Base-by-base conservation (phyloP, 1,140 invertebrate genomes). In the Lithobius niger region DNA sequence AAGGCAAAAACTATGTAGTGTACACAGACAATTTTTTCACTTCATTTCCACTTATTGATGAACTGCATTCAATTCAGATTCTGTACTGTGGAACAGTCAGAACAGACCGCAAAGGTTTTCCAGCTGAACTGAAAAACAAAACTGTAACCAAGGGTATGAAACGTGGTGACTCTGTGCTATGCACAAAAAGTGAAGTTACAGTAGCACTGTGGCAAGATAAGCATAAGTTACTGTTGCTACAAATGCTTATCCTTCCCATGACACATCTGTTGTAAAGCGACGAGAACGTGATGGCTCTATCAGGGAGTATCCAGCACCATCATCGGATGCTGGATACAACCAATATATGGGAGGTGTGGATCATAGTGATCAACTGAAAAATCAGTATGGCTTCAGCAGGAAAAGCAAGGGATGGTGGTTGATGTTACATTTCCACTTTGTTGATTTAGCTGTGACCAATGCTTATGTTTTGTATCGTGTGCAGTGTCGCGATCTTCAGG, bases 11-110 rank as follows among this genome's bases (percentile, higher is more conserved):
- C 42, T 60, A 65, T 58, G 62, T 31, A 43, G 58, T 72, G 22
- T 66, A 61, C 60, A 69, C 71, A 60, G 69, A 73, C 55, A 72
- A 72, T 64, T 71, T 60, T 67, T 73, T 73, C 61, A 65, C 60
- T 52, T 63, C 61, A 54, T 56, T 70, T 54, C 53, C 57, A 42
- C 55, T 73, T 6, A 50, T 72, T 57, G 42, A 67, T 28, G 58
- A 64, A 43, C 60, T 72, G 48, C 61, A 66, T 58, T 49, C 60
- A 50, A 64, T 67, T 44, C 44, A 60, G 21, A 68, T 69, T 51
- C 63, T 61, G 56, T 61, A 66, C 26, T 69, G 64, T 61, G 68
- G 66, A 44, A 73, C 71, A 44, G 63, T 74, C 25, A 57, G 62
- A 57, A 57, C 54, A 48, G 65, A 66, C 60, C 57, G 60, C 55